Evolutionary conservation across 2,797 vertebrate species (phyloP).

Genomic region (Hypotaenidia okinawae): DNA sequence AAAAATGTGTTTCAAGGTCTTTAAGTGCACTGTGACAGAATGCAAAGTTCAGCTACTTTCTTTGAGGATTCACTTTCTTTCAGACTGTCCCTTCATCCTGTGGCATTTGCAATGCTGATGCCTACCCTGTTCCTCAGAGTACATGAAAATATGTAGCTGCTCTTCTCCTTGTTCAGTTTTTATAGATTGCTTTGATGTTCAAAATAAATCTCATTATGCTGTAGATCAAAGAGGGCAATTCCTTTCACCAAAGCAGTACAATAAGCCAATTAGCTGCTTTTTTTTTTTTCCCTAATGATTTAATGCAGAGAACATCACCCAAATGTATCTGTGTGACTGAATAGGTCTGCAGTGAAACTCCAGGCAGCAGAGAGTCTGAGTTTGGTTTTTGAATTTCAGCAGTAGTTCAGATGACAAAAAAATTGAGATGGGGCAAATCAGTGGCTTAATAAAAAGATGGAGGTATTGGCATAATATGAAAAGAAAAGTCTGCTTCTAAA

Average conservation of each 20-base stretch:
- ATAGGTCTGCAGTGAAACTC: constrained; percentile 12
- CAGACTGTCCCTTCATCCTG: constrained; percentile 4
- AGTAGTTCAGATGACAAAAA: not conserved
- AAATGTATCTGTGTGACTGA: not conserved
- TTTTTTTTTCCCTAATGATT: not conserved
- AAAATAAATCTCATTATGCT: constrained; percentile 74
- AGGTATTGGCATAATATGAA: not conserved
- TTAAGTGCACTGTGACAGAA: not conserved
- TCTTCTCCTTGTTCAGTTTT: constrained; percentile 60
- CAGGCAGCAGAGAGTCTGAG: not conserved
- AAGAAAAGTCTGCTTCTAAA: not conserved
- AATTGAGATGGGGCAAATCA: not conserved
- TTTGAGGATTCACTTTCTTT: not conserved
- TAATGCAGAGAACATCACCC: not conserved
- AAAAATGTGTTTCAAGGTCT: not conserved
- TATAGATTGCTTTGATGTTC: constrained; percentile 74
- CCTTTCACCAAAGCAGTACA: constrained; percentile 61
- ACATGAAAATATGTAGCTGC: constrained; percentile 45
- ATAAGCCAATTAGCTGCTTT: constrained; percentile 62
- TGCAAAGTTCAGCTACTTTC: constrained; percentile 32
- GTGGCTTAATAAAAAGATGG: not conserved
- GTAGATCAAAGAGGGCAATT: constrained; percentile 71
- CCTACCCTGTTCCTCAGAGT: constrained; percentile 21
- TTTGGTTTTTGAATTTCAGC: not conserved
- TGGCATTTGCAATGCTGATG: constrained; percentile 50